Percentiles rank a stretch among this genome's conserved stretches.
Evolutionary conservation across 2,888 invertebrate species (phyloP).

Genomic region (Julus scanicus): DNA sequence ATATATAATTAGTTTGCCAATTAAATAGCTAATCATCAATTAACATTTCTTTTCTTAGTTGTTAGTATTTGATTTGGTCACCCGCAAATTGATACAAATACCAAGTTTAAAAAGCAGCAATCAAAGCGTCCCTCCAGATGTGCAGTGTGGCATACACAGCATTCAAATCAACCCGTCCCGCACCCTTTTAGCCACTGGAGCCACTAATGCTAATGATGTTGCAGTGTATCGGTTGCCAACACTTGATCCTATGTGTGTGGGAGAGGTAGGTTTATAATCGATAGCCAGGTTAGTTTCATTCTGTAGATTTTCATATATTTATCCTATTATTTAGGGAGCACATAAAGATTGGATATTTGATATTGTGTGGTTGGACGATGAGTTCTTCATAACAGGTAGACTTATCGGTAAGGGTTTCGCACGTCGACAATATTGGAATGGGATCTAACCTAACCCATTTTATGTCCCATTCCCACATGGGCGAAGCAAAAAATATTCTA

Average conservation of each 20-base stretch:
- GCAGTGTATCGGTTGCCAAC: constrained; percentile 93
- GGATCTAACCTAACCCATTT: too few relatives aligned
- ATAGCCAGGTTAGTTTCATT: neutral
- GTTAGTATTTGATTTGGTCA: constrained; percentile 91
- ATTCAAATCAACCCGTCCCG: constrained; percentile 91
- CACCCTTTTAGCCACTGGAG: constrained; percentile 90
- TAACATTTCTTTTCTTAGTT: constrained; percentile 69
- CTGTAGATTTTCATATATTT: neutral
- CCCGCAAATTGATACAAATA: constrained; percentile 75
- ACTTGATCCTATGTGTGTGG: constrained; percentile 92
- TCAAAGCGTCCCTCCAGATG: constrained; percentile 63
- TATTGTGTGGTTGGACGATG: constrained; percentile 95
- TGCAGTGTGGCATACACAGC: constrained; percentile 90
- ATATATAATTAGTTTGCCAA: neutral
- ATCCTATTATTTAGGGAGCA: constrained; percentile 69
- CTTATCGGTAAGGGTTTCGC: too few relatives aligned
- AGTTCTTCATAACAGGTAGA: constrained; percentile 85
- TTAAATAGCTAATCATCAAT: neutral
- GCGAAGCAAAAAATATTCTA: too few relatives aligned
- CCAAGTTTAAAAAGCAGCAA: constrained; percentile 61
- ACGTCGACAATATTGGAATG: too few relatives aligned
- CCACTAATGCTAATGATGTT: constrained; percentile 89
- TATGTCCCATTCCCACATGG: neutral
- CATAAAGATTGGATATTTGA: constrained; percentile 94
- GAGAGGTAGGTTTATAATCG: constrained; percentile 71